A percentile compares a stretch with the other conserved stretches of the same genome.
These are phyloP conservation scores for Cephalopachus bancanus DNA, from an alignment of 2,797 vertebrate genomes.

Conservation along the genomic window DNA sequence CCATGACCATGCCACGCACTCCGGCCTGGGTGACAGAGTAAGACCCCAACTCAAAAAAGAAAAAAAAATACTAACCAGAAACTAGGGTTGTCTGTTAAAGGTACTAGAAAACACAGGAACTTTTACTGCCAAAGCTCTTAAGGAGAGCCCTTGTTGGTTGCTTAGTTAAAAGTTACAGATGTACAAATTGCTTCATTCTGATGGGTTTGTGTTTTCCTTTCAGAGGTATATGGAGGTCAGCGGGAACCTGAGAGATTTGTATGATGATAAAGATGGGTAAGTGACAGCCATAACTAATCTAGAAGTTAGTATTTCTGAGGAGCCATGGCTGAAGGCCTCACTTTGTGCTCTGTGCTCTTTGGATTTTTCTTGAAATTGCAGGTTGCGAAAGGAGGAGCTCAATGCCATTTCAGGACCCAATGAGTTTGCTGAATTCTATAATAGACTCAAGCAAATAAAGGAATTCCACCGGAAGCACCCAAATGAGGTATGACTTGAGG, in stretches of 20 bases:
- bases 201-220: conserved; percentile 77
- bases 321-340: background rate
- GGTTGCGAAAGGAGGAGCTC: conserved; percentile 97
- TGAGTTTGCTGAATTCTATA: conserved; percentile 99
- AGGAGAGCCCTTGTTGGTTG: background rate
- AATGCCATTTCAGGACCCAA: conserved; percentile 98
- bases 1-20: too few species aligned
- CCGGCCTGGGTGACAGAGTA: too few species aligned
- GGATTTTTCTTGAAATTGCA: conserved; percentile 73
- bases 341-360: background rate
- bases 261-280: conserved; percentile 99
- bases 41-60: too few species aligned
- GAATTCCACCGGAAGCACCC: conserved; percentile 99
- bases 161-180: background rate
- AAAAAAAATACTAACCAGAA: background rate
- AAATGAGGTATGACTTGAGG: conserved; percentile 92
- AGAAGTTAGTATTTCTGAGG: background rate
- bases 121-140: background rate
- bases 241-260: conserved; percentile 94
- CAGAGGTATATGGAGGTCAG: conserved; percentile 99
- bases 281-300: conserved; percentile 62
- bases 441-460: conserved; percentile 98
- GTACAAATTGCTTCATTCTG: background rate
- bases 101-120: background rate
- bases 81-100: background rate